Percentiles rank a stretch among this genome's conserved stretches.
Evolutionary conservation across 1,140 invertebrate species (phyloP).

Genomic region (Drosophila sechellia): DNA sequence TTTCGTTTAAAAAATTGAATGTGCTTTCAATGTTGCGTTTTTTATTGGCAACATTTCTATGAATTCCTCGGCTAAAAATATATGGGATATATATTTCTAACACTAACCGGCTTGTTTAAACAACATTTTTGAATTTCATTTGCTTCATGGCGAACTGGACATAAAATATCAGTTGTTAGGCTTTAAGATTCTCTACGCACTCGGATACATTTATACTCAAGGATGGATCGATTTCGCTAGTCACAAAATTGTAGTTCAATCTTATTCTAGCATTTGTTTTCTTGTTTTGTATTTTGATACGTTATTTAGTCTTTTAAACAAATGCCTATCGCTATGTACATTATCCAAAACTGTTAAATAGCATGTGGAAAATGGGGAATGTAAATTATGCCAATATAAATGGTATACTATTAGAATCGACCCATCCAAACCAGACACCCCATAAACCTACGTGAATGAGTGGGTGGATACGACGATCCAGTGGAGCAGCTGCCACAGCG

Average conservation of each 20-base stretch:
- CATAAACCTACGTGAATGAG: constrained; percentile 37
- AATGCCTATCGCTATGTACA: neutral
- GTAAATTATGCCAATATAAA: neutral
- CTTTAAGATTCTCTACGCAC: constrained; percentile 4
- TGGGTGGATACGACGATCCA: constrained; percentile 56
- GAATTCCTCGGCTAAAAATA: constrained; percentile 25
- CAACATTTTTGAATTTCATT: constrained; percentile 31
- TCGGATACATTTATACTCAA: neutral
- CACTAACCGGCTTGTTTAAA: constrained; percentile 23
- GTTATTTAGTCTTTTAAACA: neutral
- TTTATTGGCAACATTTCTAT: constrained; percentile 23
- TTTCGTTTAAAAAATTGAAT: neutral
- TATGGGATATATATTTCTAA: constrained; percentile 40
- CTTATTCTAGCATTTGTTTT: too few relatives aligned
- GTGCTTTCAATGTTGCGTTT: constrained; percentile 6
- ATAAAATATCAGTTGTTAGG: constrained; percentile 38
- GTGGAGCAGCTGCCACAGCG: constrained; percentile 60
- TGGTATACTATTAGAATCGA: neutral
- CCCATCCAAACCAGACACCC: constrained; percentile 5
- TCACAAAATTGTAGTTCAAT: neutral
- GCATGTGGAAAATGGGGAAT: neutral
- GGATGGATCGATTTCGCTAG: constrained; percentile 16
- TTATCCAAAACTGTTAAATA: neutral
- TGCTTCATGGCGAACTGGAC: constrained; percentile 19
- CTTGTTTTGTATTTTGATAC: too few relatives aligned